Conservation (phyloP, 2,113 vertebrate species). For the Coregonus clupeaformis region DNA sequence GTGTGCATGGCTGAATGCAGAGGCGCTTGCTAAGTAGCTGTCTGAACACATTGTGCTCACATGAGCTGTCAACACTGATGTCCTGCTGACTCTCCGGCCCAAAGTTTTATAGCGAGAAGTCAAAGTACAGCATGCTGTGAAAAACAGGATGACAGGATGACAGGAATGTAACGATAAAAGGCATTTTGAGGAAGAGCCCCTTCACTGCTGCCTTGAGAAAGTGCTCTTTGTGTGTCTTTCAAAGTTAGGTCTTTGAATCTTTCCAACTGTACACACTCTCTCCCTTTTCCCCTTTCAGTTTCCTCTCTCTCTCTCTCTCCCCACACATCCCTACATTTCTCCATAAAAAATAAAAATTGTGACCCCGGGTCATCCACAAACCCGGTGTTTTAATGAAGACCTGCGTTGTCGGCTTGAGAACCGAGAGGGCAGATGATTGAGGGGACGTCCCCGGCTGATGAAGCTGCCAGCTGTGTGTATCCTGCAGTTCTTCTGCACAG, state of each 20-base stretch:
- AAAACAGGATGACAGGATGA: neutral
- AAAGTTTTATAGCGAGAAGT: neutral
- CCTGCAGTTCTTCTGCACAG: neutral
- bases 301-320: neutral
- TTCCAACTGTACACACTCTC: neutral
- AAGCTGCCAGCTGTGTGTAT: slow-evolving; percentile 1
- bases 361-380: neutral
- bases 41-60: slow-evolving; percentile 35
- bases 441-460: neutral
- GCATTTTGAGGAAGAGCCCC: neutral
- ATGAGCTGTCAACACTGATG: slow-evolving; percentile 24
- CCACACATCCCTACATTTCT: neutral
- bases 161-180: neutral
- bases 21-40: slow-evolving; percentile 22
- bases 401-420: neutral
- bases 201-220: neutral
- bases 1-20: neutral
- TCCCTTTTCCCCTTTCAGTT: neutral
- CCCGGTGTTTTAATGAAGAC: slow-evolving; percentile 5
- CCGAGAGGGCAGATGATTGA: neutral
- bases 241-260: neutral
- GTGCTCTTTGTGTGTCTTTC: neutral
- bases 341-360: neutral
- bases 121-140: neutral
- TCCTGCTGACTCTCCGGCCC: slow-evolving; percentile 18